phyloP scores from a whole-genome alignment of 2,888 invertebrate genomes.

The Tortricodes alternella region DNA sequence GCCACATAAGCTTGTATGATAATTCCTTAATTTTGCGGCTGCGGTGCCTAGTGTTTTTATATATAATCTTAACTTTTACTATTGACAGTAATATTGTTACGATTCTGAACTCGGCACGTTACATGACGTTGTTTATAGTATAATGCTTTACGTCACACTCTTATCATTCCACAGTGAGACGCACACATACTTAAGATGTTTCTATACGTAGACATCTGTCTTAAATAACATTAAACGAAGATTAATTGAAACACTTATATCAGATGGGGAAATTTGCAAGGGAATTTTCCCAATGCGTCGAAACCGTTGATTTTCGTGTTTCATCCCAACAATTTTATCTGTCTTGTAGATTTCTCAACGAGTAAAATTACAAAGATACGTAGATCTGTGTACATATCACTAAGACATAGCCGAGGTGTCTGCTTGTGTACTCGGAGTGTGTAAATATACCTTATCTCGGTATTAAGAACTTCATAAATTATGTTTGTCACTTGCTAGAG shows the following conservation, averaged over 20 bases:
- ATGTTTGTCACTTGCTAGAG: conserved; percentile 77
- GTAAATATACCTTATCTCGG: conserved; percentile 79
- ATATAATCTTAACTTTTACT: no score
- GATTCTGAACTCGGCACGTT: no score
- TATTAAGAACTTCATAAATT: conserved; percentile 82
- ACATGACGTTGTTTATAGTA: no score
- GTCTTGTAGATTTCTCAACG: conserved; percentile 69
- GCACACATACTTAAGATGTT: no score
- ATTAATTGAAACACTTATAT: conserved; percentile 26
- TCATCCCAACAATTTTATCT: conserved; percentile 58
- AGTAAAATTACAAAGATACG: conserved; percentile 74
- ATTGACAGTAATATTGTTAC: no score
- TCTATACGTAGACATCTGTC: not conserved
- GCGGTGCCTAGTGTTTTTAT: no score
- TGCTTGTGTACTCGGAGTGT: conserved; percentile 70
- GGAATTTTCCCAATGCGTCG: conserved; percentile 47
- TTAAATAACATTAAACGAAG: not conserved
- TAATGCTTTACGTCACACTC: no score
- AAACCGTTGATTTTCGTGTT: conserved; percentile 37
- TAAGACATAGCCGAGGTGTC: conserved; percentile 75
- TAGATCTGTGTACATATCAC: conserved; percentile 74
- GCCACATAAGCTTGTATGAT: no score
- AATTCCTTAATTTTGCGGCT: no score
- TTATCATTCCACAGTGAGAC: no score
- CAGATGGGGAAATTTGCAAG: conserved; percentile 47